phyloP scores from a whole-genome alignment of 2,888 invertebrate genomes.

The Eulithis testata region DNA sequence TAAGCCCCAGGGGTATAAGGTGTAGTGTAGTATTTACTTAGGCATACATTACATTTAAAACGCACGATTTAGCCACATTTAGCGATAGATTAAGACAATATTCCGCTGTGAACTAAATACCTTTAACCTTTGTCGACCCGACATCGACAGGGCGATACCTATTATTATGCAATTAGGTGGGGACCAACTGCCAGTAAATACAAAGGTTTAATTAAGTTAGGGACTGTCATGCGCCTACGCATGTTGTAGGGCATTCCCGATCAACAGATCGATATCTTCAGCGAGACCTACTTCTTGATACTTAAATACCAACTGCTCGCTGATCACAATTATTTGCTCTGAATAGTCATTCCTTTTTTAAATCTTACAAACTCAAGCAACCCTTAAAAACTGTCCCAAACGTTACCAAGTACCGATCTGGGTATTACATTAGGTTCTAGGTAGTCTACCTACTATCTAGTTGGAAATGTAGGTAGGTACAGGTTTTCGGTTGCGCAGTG shows the following conservation, averaged over 20 bases:
- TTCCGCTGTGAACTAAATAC: slow-evolving; percentile 62
- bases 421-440: no score
- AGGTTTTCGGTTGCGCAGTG: slow-evolving; percentile 61
- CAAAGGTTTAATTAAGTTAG: slow-evolving; percentile 73
- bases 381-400: slow-evolving; percentile 13
- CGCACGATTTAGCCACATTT: slow-evolving; percentile 58
- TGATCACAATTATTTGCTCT: no score
- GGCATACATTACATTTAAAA: slow-evolving; percentile 37
- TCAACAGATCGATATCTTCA: slow-evolving; percentile 33
- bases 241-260: slow-evolving; percentile 44
- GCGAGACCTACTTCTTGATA: slow-evolving; percentile 1
- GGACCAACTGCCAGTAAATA: slow-evolving; percentile 58
- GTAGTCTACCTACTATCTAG: background rate
- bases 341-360: no score
- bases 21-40: slow-evolving; percentile 15
- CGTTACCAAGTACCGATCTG: no score
- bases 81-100: slow-evolving; percentile 57
- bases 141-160: slow-evolving; percentile 27
- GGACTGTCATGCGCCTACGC: slow-evolving; percentile 57
- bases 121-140: slow-evolving; percentile 62
- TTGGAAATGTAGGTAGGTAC: slow-evolving; percentile 44
- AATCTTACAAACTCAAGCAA: no score
- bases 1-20: background rate
- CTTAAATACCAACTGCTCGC: no score
- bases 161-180: slow-evolving; percentile 44